Conservation (phyloP, 2,797 vertebrate species). For the Euphonia xanthogaster region DNA sequence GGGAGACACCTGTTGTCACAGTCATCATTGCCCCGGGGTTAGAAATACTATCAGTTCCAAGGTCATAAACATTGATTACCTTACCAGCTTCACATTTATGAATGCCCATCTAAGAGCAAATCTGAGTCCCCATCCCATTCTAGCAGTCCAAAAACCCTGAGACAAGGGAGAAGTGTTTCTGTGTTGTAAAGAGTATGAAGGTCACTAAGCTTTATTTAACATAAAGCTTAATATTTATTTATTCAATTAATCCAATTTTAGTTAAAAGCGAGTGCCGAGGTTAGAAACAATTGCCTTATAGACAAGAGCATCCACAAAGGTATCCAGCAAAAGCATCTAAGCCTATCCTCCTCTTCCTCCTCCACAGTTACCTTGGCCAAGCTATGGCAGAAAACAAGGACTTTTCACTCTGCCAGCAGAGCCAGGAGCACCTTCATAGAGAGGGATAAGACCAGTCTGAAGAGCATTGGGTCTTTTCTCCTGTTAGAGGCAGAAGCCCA, state of each 20-base stretch:
- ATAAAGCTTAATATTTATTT: background rate
- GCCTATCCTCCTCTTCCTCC: background rate
- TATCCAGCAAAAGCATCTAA: background rate
- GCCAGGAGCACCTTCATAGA: background rate
- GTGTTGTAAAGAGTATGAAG: background rate
- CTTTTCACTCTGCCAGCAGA: background rate
- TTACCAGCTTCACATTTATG: background rate
- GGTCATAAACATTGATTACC: background rate
- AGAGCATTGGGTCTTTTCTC: background rate
- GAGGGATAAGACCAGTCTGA: background rate
- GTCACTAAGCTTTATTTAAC: background rate
- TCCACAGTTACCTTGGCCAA: background rate
- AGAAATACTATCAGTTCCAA: background rate
- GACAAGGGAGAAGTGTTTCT: background rate
- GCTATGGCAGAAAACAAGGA: background rate
- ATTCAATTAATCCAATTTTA: background rate
- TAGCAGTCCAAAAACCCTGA: background rate
- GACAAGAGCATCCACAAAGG: background rate
- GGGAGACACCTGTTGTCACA: background rate
- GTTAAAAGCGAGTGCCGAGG: background rate
- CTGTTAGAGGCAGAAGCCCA: background rate
- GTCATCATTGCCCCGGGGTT: background rate
- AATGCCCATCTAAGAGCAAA: background rate
- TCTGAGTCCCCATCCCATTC: background rate
- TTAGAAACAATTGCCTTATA: background rate